Percentiles rank a stretch among this genome's conserved stretches.
Conservation (phyloP, 23 tunicate genomes). For the Trididemnum miniatum region DNA sequence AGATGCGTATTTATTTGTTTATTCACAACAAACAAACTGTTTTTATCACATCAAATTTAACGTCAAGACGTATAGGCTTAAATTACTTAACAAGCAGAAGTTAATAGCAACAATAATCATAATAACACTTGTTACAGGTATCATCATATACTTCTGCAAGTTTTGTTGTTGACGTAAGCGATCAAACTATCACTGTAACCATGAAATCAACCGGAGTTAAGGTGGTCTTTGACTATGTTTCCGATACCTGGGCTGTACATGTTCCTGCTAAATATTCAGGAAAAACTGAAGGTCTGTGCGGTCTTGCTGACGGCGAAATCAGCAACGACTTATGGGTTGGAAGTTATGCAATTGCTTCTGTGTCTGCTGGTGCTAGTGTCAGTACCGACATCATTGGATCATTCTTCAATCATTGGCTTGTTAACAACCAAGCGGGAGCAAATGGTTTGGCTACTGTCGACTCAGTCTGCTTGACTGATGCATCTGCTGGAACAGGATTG, state of each 20-base stretch:
- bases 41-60: no score
- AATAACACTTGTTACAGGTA: constrained; percentile 3
- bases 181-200: constrained; percentile 28
- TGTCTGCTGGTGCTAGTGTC: constrained; percentile 40
- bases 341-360: constrained; percentile 60
- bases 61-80: no score
- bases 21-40: no score
- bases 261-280: constrained; percentile 83
- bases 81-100: no score
- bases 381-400: constrained; percentile 39
- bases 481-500: constrained; percentile 50
- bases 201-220: constrained; percentile 60
- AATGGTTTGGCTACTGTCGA: background rate
- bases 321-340: constrained; percentile 93
- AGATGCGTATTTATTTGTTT: no score
- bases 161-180: constrained; percentile 39
- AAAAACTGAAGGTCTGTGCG: constrained; percentile 97
- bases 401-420: constrained; percentile 91
- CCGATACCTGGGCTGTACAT: constrained; percentile 84
- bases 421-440: background rate
- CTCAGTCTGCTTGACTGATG: constrained; percentile 60
- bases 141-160: constrained; percentile 28
- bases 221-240: constrained; percentile 64
- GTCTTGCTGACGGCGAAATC: constrained; percentile 88
- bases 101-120: no score